phyloP scores from a whole-genome alignment of 1,140 invertebrate species.

The Araneus ventricosus region DNA sequence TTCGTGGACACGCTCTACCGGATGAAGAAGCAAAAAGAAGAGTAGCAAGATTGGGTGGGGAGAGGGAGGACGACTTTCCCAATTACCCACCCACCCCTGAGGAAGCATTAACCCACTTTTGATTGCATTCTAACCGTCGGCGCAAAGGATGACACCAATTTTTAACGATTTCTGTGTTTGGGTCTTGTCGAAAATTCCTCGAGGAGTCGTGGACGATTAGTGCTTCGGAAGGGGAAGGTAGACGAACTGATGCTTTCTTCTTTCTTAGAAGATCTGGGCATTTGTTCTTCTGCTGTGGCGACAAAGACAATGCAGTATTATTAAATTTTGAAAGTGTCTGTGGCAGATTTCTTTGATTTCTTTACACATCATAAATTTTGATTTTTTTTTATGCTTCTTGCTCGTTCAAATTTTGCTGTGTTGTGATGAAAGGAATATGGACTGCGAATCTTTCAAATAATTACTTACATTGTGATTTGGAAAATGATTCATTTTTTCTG shows the following conservation, averaged over 20 bases:
- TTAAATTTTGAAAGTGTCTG: too few species aligned
- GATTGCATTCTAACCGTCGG: constrained; percentile 59
- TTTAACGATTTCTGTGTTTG: constrained; percentile 51
- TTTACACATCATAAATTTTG: too few species aligned
- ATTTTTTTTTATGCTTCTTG: too few species aligned
- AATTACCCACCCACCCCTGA: constrained; percentile 18
- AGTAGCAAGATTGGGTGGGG: background rate
- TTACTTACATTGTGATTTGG: too few species aligned
- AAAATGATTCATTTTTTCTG: too few species aligned
- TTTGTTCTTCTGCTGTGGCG: too few species aligned
- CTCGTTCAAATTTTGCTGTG: too few species aligned
- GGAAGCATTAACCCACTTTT: constrained; percentile 45
- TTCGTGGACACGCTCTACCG: constrained; percentile 61
- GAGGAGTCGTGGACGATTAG: background rate
- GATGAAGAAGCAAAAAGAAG: background rate
- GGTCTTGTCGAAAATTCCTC: constrained; percentile 2
- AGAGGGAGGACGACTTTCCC: background rate
- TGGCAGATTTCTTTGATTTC: too few species aligned
- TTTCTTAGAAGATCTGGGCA: background rate
- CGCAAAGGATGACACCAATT: constrained; percentile 60
- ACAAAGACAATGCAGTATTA: too few species aligned
- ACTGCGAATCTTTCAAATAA: too few species aligned
- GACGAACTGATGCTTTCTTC: background rate
- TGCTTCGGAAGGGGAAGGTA: background rate
- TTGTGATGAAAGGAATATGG: too few species aligned